Evolutionary conservation across 1,140 invertebrate species (phyloP).

Genomic region (Caenorhabditis remanei): DNA sequence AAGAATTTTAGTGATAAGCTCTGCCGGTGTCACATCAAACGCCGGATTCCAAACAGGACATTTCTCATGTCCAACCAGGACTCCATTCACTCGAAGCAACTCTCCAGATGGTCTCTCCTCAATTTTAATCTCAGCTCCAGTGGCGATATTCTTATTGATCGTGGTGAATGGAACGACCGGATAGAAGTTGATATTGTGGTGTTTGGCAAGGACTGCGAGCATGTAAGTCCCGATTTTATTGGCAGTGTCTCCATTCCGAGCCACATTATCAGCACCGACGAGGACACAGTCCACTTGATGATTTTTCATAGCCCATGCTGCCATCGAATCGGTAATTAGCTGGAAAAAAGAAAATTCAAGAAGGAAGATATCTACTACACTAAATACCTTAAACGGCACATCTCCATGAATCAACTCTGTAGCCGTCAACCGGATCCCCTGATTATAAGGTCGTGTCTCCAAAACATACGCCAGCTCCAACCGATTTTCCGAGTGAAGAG

Average conservation of each 20-base stretch:
- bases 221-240: slow-evolving; percentile 99
- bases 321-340: slow-evolving; percentile 94
- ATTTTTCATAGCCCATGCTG: slow-evolving; percentile 88
- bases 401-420: slow-evolving; percentile 94
- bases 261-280: slow-evolving; percentile 89
- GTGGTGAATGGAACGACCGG: slow-evolving; percentile 91
- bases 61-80: slow-evolving; percentile 81
- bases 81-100: slow-evolving; percentile 88
- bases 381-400: slow-evolving; percentile 82
- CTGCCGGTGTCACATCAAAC: slow-evolving; percentile 96
- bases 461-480: slow-evolving; percentile 92
- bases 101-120: slow-evolving; percentile 91
- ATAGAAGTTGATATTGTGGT: slow-evolving; percentile 94
- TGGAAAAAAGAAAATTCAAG: slow-evolving; percentile 80
- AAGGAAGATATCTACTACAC: background rate
- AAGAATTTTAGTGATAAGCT: slow-evolving; percentile 90
- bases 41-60: slow-evolving; percentile 97
- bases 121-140: slow-evolving; percentile 89
- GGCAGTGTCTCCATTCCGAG: slow-evolving; percentile 95
- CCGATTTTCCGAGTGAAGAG: slow-evolving; percentile 83
- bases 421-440: slow-evolving; percentile 90
- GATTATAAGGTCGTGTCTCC: slow-evolving; percentile 97
- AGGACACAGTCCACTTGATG: slow-evolving; percentile 78
- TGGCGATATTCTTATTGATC: slow-evolving; percentile 87
- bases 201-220: slow-evolving; percentile 90